Evolutionary conservation across 2,113 vertebrate genomes (phyloP).

Genomic region (Casuarius casuarius): DNA sequence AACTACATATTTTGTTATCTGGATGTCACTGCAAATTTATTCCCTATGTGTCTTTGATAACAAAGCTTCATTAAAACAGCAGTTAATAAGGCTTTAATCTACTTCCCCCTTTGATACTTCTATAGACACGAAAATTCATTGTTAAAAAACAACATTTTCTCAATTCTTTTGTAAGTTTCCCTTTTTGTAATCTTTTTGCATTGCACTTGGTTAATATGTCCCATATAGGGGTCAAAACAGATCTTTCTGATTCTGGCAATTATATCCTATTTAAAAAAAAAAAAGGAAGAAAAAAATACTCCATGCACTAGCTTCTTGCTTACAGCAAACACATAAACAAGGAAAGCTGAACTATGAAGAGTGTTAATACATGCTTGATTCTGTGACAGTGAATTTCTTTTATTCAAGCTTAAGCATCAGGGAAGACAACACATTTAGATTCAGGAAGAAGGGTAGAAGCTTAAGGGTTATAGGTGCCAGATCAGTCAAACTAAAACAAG

Average conservation of each 20-base stretch:
- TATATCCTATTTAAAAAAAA: neutral
- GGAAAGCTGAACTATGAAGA: neutral
- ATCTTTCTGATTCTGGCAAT: neutral
- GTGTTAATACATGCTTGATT: neutral
- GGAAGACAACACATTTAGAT: neutral
- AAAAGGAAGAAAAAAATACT: neutral
- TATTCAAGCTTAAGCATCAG: neutral
- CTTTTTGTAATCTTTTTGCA: neutral
- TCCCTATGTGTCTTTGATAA: neutral
- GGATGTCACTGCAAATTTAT: neutral
- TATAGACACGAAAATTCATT: neutral
- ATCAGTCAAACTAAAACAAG: neutral
- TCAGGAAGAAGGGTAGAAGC: neutral
- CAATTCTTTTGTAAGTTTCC: neutral
- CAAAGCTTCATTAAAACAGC: neutral
- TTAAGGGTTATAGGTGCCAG: neutral
- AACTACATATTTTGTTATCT: neutral
- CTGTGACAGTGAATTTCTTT: neutral
- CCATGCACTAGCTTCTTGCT: neutral
- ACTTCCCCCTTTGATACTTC: neutral
- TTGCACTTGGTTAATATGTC: neutral
- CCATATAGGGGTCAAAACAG: neutral
- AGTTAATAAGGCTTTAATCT: neutral
- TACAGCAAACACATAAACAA: neutral
- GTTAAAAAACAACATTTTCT: neutral